Percentiles rank a stretch among this genome's conserved stretches.
phyloP scores from a whole-genome alignment of 2,797 vertebrate species.

The Labeo calbasu region DNA sequence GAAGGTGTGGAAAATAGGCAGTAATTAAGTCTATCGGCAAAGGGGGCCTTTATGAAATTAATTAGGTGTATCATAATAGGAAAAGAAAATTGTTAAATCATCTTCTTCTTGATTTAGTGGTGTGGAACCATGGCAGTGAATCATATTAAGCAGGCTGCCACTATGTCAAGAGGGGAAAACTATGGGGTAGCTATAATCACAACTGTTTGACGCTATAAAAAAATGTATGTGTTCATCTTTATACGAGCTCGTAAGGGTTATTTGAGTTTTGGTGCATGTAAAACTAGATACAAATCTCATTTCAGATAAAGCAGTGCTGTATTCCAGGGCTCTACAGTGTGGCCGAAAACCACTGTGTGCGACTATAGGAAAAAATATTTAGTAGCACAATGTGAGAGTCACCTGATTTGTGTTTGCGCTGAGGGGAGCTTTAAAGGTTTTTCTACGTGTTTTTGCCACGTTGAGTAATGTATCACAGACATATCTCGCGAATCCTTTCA shows the following conservation, averaged over 20 bases:
- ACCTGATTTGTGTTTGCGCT: too few relatives aligned
- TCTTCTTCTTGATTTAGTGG: constrained; percentile 52
- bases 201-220: constrained; percentile 20
- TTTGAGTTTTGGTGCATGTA: not conserved
- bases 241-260: not conserved
- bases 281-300: not conserved
- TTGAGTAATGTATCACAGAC: too few relatives aligned
- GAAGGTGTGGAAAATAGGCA: constrained; percentile 62
- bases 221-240: not conserved
- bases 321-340: too few relatives aligned
- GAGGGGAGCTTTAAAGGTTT: too few relatives aligned
- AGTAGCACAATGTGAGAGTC: too few relatives aligned
- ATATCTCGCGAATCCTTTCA: too few relatives aligned
- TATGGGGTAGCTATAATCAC: constrained; percentile 3
- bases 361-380: too few relatives aligned
- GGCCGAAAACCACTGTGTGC: too few relatives aligned
- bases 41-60: constrained; percentile 74
- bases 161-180: not conserved
- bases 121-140: constrained; percentile 51
- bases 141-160: constrained; percentile 39
- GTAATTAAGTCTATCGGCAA: constrained; percentile 74
- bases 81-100: constrained; percentile 66
- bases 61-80: constrained; percentile 76
- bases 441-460: too few relatives aligned
- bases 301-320: not conserved